Percentiles rank a stretch among this genome's conserved stretches.
These are phyloP conservation scores for Diachrysia chrysitis DNA, from an alignment of 2,888 invertebrate species.

Conservation along the genomic window DNA sequence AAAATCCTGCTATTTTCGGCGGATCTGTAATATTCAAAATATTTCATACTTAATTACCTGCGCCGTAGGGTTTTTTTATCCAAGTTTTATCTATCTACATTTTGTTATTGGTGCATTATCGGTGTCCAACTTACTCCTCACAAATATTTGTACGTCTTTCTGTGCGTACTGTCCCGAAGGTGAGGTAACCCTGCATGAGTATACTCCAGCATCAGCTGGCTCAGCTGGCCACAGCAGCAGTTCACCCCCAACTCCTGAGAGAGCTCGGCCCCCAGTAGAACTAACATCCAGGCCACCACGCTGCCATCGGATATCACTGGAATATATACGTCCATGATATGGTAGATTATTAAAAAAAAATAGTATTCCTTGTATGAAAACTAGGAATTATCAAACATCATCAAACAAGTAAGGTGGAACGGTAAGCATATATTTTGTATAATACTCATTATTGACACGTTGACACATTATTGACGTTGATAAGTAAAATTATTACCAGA, in stretches of 20 bases:
- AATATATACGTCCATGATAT: slow-evolving; percentile 18
- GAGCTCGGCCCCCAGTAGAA: slow-evolving; percentile 70
- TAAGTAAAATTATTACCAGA: too few relatives aligned
- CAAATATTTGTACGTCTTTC: slow-evolving; percentile 92
- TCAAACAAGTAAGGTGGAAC: too few relatives aligned
- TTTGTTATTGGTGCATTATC: neutral
- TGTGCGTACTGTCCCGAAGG: slow-evolving; percentile 93
- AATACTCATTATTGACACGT: too few relatives aligned
- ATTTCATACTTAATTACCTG: too few relatives aligned
- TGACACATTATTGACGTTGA: too few relatives aligned
- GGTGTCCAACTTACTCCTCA: slow-evolving; percentile 90
- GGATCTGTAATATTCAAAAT: slow-evolving; percentile 87
- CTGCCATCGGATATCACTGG: slow-evolving; percentile 84
- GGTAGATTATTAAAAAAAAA: neutral
- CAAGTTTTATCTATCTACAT: too few relatives aligned
- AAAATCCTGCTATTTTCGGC: slow-evolving; percentile 95
- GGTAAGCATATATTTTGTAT: too few relatives aligned
- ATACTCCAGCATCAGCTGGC: slow-evolving; percentile 92
- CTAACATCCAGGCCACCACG: slow-evolving; percentile 77
- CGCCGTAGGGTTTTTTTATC: too few relatives aligned
- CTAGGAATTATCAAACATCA: neutral
- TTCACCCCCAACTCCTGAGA: slow-evolving; percentile 74
- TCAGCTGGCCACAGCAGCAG: slow-evolving; percentile 88
- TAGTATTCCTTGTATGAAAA: too few relatives aligned
- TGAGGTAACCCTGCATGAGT: slow-evolving; percentile 93